Evolutionary conservation across 2,888 invertebrate species (phyloP).

Genomic region (Vandiemenella viatica): DNA sequence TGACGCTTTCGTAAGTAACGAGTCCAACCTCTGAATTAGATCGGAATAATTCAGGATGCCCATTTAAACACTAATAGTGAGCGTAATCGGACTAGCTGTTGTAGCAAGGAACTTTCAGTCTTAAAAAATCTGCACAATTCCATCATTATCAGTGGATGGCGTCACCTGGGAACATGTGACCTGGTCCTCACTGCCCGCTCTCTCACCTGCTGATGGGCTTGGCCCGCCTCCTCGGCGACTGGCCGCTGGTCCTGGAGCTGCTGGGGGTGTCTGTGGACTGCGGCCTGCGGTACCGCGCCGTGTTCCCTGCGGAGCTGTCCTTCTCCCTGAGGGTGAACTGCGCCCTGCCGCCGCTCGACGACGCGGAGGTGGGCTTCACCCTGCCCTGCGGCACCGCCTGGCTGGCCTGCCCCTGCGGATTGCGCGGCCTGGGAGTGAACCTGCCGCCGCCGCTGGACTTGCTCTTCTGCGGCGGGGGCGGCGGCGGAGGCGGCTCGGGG

Average conservation of each 20-base stretch:
- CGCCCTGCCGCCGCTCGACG: constrained; percentile 39
- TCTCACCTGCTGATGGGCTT: too few relatives aligned
- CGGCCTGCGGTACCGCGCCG: constrained; percentile 30
- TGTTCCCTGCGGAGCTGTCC: constrained; percentile 30
- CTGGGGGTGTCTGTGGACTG: constrained; percentile 29
- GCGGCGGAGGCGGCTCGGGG: constrained; percentile 28
- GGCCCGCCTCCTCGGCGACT: neutral
- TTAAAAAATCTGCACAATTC: too few relatives aligned
- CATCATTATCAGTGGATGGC: too few relatives aligned
- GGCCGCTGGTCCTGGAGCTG: constrained; percentile 4
- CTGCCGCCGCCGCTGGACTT: constrained; percentile 8
- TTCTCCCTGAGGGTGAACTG: constrained; percentile 71
- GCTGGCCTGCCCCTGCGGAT: neutral
- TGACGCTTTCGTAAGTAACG: too few relatives aligned
- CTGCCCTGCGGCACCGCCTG: constrained; percentile 18
- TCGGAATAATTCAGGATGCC: too few relatives aligned
- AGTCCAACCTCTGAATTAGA: too few relatives aligned
- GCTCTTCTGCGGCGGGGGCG: constrained; percentile 10
- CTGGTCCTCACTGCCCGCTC: too few relatives aligned
- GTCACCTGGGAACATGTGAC: too few relatives aligned
- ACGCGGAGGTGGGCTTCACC: constrained; percentile 23
- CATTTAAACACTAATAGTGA: too few relatives aligned
- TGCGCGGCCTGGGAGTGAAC: constrained; percentile 18
- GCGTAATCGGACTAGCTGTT: too few relatives aligned
- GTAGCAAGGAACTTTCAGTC: too few relatives aligned